Conservation (phyloP, 2,113 vertebrate genomes). For the Argyrosomus japonicus region DNA sequence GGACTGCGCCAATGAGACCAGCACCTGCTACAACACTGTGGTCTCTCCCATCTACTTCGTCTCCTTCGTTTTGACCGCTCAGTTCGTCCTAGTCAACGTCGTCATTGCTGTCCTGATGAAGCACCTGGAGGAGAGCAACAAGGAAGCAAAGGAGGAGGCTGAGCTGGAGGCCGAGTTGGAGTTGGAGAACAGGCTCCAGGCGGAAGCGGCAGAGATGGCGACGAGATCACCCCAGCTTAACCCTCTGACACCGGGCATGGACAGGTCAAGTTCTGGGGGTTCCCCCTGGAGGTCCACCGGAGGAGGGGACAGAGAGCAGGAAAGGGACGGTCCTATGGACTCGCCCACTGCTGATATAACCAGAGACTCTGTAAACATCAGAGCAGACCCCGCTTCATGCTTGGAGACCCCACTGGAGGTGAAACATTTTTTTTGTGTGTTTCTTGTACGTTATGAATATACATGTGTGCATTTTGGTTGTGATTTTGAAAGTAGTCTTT, state of each 20-base stretch:
- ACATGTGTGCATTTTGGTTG: not conserved
- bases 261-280: slow-evolving; percentile 68
- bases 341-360: slow-evolving; percentile 81
- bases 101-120: slow-evolving; percentile 99
- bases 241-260: slow-evolving; percentile 80
- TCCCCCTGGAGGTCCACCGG: slow-evolving; percentile 81
- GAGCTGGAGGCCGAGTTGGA: slow-evolving; percentile 94
- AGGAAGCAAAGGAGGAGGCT: slow-evolving; percentile 97
- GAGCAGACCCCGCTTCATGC: slow-evolving; percentile 85
- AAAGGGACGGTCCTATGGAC: slow-evolving; percentile 65
- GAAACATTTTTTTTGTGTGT: slow-evolving; percentile 27
- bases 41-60: slow-evolving; percentile 99
- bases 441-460: not conserved
- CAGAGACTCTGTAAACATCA: slow-evolving; percentile 78
- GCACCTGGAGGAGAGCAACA: slow-evolving; percentile 98
- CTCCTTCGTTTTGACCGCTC: slow-evolving; percentile 97
- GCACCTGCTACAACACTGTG: slow-evolving; percentile 96
- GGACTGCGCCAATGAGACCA: slow-evolving; percentile 92
- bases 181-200: slow-evolving; percentile 86
- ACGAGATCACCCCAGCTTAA: slow-evolving; percentile 78
- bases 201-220: slow-evolving; percentile 69
- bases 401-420: slow-evolving; percentile 87
- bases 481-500: not conserved
- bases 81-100: slow-evolving; percentile 98
- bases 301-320: slow-evolving; percentile 66